Conservation (phyloP, 2,113 vertebrate genomes). For the Chroicocephalus ridibundus region DNA sequence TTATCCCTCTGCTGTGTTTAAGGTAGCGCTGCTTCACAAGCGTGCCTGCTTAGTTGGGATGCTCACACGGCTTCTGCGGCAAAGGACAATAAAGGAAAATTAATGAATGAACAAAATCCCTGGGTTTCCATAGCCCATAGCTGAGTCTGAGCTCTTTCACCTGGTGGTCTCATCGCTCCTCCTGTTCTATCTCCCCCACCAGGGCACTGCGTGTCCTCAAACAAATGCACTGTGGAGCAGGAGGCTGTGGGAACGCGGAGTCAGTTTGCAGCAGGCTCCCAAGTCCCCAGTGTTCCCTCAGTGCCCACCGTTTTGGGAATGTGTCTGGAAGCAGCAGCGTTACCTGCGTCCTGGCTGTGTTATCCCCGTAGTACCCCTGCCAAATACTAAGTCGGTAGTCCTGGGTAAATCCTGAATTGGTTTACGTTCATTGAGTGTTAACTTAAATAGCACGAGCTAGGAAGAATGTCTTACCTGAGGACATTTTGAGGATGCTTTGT, state of each 20-base stretch:
- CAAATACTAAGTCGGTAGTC: neutral
- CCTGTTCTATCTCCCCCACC: neutral
- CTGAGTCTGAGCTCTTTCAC: neutral
- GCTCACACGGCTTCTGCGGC: neutral
- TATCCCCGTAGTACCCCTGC: neutral
- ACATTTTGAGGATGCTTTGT: neutral
- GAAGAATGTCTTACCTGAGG: neutral
- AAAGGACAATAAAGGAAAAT: neutral
- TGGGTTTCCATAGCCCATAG: neutral
- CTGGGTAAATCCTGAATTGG: neutral
- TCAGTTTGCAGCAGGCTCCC: neutral
- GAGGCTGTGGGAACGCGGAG: neutral
- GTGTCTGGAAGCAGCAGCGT: neutral
- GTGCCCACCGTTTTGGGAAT: fast-evolving
- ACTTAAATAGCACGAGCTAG: neutral
- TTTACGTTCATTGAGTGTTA: neutral
- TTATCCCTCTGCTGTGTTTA: neutral
- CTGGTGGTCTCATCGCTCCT: fast-evolving
- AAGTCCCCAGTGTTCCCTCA: neutral
- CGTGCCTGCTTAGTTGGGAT: neutral
- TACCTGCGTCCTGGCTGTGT: neutral
- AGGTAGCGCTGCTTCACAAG: neutral
- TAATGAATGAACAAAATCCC: neutral
- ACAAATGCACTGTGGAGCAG: neutral
- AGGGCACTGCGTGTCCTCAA: neutral